These are phyloP conservation scores for Drosophila pseudoobscura DNA, from an alignment of 1,140 invertebrate species.

Conservation along the genomic window DNA sequence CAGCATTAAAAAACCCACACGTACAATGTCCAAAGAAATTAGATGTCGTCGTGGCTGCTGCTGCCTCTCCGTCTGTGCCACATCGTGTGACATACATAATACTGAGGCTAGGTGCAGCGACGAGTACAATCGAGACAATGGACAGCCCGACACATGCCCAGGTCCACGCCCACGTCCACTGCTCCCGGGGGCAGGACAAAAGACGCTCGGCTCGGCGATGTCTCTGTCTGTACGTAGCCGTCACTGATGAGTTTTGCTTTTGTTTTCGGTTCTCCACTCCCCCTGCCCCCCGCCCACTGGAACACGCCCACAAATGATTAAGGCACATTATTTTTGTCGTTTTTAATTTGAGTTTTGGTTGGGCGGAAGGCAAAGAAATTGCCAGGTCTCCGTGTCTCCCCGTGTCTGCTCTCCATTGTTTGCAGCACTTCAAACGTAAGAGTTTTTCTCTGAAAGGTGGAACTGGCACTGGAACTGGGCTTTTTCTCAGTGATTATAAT, in stretches of 20 bases:
- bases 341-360: slow-evolving; percentile 70
- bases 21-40: slow-evolving; percentile 80
- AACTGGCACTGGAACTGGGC: not conserved
- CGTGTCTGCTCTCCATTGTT: slow-evolving; percentile 48
- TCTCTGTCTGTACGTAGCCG: slow-evolving; percentile 38
- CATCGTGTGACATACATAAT: slow-evolving; percentile 73
- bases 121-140: slow-evolving; percentile 71
- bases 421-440: slow-evolving; percentile 69
- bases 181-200: slow-evolving; percentile 43
- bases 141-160: slow-evolving; percentile 53
- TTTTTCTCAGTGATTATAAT: slow-evolving; percentile 10
- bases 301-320: slow-evolving; percentile 71
- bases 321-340: slow-evolving; percentile 74
- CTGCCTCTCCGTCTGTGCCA: slow-evolving; percentile 2
- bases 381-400: slow-evolving; percentile 32
- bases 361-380: slow-evolving; percentile 44
- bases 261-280: slow-evolving; percentile 37
- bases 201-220: slow-evolving; percentile 48
- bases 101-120: slow-evolving; percentile 69
- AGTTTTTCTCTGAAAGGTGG: too few relatives aligned
- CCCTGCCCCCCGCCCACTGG: slow-evolving; percentile 11
- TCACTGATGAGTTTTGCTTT: slow-evolving; percentile 71
- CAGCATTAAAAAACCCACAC: slow-evolving; percentile 82
- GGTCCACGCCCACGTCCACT: slow-evolving; percentile 16
- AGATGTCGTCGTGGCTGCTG: slow-evolving; percentile 57